Evolutionary conservation across 2,888 invertebrate genomes (phyloP).

Genomic region (Nomada fucata): DNA sequence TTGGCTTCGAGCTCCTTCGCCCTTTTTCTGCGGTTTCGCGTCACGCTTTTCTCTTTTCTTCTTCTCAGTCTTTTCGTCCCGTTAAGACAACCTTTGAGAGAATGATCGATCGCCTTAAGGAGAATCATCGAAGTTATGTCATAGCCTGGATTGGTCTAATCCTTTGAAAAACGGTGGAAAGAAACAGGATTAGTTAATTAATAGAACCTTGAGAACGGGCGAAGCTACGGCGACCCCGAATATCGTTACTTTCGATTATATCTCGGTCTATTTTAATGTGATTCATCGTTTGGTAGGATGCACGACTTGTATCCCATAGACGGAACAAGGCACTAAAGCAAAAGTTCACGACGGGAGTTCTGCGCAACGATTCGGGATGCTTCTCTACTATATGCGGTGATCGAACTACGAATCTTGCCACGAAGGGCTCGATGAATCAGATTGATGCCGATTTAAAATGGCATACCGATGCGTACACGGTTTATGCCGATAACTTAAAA

Average conservation of each 20-base stretch:
- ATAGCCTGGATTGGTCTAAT: neutral
- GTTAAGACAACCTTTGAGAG: neutral
- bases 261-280: no score
- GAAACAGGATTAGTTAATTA: neutral
- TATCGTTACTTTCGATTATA: no score
- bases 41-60: neutral
- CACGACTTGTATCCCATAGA: neutral
- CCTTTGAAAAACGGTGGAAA: neutral
- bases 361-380: neutral
- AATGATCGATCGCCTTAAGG: no score
- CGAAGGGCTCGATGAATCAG: neutral
- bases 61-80: neutral
- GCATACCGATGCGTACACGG: no score
- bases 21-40: neutral
- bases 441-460: neutral
- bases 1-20: neutral
- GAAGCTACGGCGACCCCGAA: no score
- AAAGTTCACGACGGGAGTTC: neutral
- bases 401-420: neutral
- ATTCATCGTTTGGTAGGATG: neutral
- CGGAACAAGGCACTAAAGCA: neutral
- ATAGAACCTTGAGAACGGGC: neutral
- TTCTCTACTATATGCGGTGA: neutral
- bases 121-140: neutral
- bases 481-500: neutral